Conservation (phyloP, 2,888 invertebrate genomes). For the Pinctada fucata region DNA sequence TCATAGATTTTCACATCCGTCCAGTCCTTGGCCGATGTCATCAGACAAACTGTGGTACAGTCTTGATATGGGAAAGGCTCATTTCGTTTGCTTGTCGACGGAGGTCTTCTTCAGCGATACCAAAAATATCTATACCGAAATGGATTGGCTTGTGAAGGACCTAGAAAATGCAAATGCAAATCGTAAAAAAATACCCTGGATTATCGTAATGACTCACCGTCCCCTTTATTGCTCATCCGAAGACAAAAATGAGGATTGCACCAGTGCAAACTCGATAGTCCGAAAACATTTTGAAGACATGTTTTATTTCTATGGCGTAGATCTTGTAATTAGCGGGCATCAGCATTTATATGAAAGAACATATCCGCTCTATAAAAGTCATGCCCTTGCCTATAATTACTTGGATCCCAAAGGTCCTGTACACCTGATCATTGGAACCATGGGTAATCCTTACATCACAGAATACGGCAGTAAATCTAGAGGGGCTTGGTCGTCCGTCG, state of each 20-base stretch:
- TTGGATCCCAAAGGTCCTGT: constrained; percentile 66
- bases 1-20: constrained; percentile 69
- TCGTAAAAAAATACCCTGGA: constrained; percentile 69
- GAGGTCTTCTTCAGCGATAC: constrained; percentile 78
- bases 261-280: constrained; percentile 50
- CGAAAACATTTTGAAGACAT: constrained; percentile 63
- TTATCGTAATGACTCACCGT: constrained; percentile 74
- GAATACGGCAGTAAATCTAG: constrained; percentile 52
- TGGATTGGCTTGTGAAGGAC: constrained; percentile 66
- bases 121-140: constrained; percentile 80
- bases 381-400: constrained; percentile 61
- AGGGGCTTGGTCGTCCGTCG: constrained; percentile 64
- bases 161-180: constrained; percentile 63
- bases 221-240: constrained; percentile 76
- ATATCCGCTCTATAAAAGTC: constrained; percentile 67
- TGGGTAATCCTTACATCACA: constrained; percentile 58
- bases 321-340: constrained; percentile 68
- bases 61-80: constrained; percentile 69
- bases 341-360: constrained; percentile 71
- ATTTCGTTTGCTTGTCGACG: constrained; percentile 67
- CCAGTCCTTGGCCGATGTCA: constrained; percentile 68
- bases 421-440: constrained; percentile 64
- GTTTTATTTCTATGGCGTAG: constrained; percentile 68
- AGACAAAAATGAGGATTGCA: constrained; percentile 63
- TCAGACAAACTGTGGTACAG: constrained; percentile 74